Evolutionary conservation across 1,140 invertebrate species (phyloP), one percentile per base, ranked within the genome.

Genomic region (Magallana ariakensis): DNA sequence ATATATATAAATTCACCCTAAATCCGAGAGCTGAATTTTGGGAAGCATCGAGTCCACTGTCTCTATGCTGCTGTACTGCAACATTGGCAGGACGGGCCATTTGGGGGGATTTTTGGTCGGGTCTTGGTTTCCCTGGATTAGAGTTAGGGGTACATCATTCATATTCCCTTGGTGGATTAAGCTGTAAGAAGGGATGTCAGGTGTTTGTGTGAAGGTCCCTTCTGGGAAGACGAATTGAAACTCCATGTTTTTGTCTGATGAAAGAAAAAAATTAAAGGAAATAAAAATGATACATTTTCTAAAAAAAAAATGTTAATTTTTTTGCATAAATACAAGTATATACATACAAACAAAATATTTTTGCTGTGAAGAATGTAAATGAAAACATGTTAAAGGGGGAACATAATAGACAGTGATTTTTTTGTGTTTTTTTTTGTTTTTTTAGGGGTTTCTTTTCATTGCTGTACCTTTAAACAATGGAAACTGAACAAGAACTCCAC

Each of bases 1-100:
- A n/a, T n/a, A n/a, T n/a, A n/a, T n/a, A n/a, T n/a, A n/a, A n/a
- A n/a, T 46, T 46, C 85, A 92, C 91, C 91, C 91, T 57, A 92
- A 85, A 56, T 90, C 82, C 8, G 88, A 85, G 62, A 92, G 83
- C 26, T 84, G 60, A 7, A 87, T 82, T 3, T 82, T 89, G 22
- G 89, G 87, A 60, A 89, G 87, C 33, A 86, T 83, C 13, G 88
- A 87, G 83, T 92, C 92, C 89, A 91, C 89, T 53, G 91, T 91
- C 56, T 80, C 87, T 4, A 90, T 87, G 56, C 87, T 87, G 19
- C 62, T 87, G 87, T 90, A 92, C 85, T 87, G 62, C 33, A 92
- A 54, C 88, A 90, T 87, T 2, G 87, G 86, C 8, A 86, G 87
- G 55, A 92, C 54, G 6, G 88, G 88, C 82, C 82, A 84, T 80